Evolutionary conservation across 2,797 vertebrate species (phyloP).

Genomic region (Coracias cyanogaster): DNA sequence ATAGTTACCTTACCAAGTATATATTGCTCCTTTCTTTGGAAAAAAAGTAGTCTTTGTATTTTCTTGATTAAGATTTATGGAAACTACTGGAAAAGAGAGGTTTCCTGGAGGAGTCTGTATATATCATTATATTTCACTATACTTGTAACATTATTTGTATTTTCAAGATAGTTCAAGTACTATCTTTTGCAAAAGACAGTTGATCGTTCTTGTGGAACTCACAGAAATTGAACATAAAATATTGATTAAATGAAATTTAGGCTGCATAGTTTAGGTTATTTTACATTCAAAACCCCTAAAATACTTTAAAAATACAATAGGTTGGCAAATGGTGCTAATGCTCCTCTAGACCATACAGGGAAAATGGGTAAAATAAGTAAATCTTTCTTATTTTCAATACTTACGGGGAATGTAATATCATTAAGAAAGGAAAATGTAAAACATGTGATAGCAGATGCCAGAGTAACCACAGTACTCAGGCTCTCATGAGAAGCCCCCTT

Average conservation of each 20-base stretch:
- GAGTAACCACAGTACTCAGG: constrained; percentile 25
- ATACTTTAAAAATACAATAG: not conserved
- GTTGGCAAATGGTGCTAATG: not conserved
- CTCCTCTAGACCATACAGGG: not conserved
- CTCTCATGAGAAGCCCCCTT: constrained; percentile 49
- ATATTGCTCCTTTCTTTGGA: not conserved
- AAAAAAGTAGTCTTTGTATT: not conserved
- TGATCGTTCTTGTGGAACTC: not conserved
- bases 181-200: constrained; percentile 2
- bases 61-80: constrained; percentile 33
- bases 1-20: not conserved
- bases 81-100: constrained; percentile 8
- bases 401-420: constrained; percentile 38
- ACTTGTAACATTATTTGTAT: not conserved
- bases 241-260: not conserved
- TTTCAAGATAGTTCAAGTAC: not conserved
- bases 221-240: not conserved
- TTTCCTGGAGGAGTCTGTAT: constrained; percentile 15
- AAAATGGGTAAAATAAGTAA: constrained; percentile 30
- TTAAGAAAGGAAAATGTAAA: constrained; percentile 60
- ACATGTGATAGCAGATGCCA: constrained; percentile 47
- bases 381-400: not conserved
- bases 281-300: not conserved
- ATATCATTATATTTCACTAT: not conserved
- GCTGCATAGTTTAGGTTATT: not conserved